Percentiles rank a stretch among this genome's conserved stretches.
phyloP scores from a whole-genome alignment of 30 jellyfish, hydroid and myxozoan genomes.

The Catostylus mosaicus region DNA sequence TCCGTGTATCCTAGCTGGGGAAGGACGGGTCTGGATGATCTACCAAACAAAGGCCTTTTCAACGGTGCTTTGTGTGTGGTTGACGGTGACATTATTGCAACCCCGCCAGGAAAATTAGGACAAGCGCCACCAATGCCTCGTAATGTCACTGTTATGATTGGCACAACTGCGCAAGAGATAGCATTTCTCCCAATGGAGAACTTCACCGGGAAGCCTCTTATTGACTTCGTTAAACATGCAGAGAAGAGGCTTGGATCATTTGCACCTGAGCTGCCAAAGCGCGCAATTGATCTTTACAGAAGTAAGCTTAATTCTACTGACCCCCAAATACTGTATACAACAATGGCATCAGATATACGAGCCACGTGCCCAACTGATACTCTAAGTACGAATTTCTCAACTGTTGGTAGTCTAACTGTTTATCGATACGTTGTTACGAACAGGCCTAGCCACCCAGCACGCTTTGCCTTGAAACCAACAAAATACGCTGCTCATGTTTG shows the following conservation, averaged over 20 bases:
- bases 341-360: slow-evolving; percentile 57
- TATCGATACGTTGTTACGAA: slow-evolving; percentile 60
- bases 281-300: neutral
- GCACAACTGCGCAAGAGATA: slow-evolving; percentile 79
- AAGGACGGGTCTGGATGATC: neutral
- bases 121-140: neutral
- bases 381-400: slow-evolving; percentile 32
- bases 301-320: neutral
- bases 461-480: neutral
- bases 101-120: slow-evolving; percentile 21
- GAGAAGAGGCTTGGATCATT: slow-evolving; percentile 23
- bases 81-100: slow-evolving; percentile 56
- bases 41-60: slow-evolving; percentile 50
- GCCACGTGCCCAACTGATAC: slow-evolving; percentile 52
- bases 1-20: slow-evolving; percentile 60
- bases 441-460: slow-evolving; percentile 28
- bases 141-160: slow-evolving; percentile 59
- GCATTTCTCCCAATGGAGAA: slow-evolving; percentile 13
- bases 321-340: slow-evolving; percentile 1
- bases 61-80: slow-evolving; percentile 64
- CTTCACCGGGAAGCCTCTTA: slow-evolving; percentile 1
- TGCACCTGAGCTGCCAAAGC: slow-evolving; percentile 24
- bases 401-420: slow-evolving; percentile 3
- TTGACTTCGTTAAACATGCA: neutral
- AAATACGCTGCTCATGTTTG: slow-evolving; percentile 35